phyloP scores from a whole-genome alignment of 1,140 invertebrate genomes.

The Melitaea cinxia region DNA sequence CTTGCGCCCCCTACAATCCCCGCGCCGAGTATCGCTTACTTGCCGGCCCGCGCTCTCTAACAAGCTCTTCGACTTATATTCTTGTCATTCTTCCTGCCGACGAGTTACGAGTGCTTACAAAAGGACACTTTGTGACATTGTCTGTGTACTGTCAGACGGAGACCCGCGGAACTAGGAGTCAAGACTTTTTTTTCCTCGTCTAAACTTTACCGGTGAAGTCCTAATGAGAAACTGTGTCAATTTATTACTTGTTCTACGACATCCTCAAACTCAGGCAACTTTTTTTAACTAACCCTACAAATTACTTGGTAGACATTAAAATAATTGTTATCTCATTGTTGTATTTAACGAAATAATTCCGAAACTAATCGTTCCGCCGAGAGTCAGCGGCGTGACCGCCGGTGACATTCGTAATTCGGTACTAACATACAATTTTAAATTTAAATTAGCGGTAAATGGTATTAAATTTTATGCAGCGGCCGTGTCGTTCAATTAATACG shows the following conservation, averaged over 20 bases:
- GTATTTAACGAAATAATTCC: neutral
- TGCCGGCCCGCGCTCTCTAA: neutral
- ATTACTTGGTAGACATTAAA: too few relatives aligned
- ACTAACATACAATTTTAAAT: constrained; percentile 34
- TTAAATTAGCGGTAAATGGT: constrained; percentile 36
- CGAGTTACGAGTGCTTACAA: constrained; percentile 11
- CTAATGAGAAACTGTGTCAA: neutral
- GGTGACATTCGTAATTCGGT: constrained; percentile 21
- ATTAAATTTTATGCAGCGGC: constrained; percentile 35
- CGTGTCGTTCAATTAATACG: constrained; percentile 35
- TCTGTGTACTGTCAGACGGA: constrained; percentile 13
- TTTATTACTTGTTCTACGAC: neutral
- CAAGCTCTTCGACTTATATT: constrained; percentile 10
- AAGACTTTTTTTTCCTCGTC: constrained; percentile 8
- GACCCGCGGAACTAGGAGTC: neutral
- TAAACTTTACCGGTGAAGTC: constrained; percentile 3
- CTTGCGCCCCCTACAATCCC: neutral
- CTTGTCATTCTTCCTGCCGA: constrained; percentile 9
- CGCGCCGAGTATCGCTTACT: neutral
- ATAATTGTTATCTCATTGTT: too few relatives aligned
- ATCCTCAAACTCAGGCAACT: too few relatives aligned
- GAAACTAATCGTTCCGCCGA: neutral
- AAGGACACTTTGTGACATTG: constrained; percentile 21
- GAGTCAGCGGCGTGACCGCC: constrained; percentile 1
- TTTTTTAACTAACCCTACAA: too few relatives aligned